Base-by-base conservation (phyloP, 2,797 vertebrate species). In the Enoplosus armatus region DNA sequence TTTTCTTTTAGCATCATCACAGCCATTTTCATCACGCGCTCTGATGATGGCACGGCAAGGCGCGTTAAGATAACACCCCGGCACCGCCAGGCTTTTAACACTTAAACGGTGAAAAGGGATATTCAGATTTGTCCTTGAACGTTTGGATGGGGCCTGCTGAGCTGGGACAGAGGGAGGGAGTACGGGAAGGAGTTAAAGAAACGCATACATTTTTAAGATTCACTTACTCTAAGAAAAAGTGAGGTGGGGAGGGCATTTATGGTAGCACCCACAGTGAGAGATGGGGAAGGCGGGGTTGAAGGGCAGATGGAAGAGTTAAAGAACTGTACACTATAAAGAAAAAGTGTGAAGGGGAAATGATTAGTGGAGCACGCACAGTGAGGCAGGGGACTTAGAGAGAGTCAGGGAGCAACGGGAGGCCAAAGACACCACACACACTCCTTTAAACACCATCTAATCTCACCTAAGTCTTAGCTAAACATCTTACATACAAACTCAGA, bases 111-210 rank as follows among this genome's bases (percentile, higher is more conserved):
- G 94, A 94, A 95, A 95, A 95, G 89, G 91, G 92, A 96, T 95
- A 96, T 96, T 96, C 94, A 95, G 94, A 95, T 95, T 96, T 93
- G 95, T 95, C 95, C 96, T 96, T 96, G 95, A 95, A 93, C 87
- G 91, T 95, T 91, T 94, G 92, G 89, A 93, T 90, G 83, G 90
- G 90, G 90, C 90, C 90, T 91, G 90, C 90, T 91, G 92, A 77
- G 92, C 88, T 82, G 91, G 90, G 90, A 85, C 84, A 83, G 85
- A 88, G 89, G 83, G 84, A 85, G 85, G 86, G 82, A 85, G 87
- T 64, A 60, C 35, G 74, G 51, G 90, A 91, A 92, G 90, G 92
- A 93, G 93, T 93, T 94, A 94, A 94, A 93, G 83, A 68, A 91
- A 87, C 41, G 83, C 87, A 87, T 75, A 80, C 72, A 79, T 84